phyloP scores from a whole-genome alignment of 1,140 invertebrate species.

The Phymastichus coffea region DNA sequence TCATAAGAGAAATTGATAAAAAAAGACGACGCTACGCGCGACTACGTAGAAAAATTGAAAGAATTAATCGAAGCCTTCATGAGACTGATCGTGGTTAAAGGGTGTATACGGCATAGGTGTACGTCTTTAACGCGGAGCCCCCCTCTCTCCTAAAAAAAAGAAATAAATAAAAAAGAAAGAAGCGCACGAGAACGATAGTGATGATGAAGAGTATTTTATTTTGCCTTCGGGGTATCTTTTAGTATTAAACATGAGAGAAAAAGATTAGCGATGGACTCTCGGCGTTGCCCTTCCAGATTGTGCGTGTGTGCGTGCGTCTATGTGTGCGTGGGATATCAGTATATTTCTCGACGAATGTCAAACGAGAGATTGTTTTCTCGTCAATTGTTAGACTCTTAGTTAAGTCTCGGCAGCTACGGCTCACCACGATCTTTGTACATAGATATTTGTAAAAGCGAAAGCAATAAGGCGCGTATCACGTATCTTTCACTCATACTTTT shows the following conservation, averaged over 20 bases:
- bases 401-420: slow-evolving; percentile 19
- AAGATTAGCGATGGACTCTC: slow-evolving; percentile 34
- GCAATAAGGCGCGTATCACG: slow-evolving; percentile 31
- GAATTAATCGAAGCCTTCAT: slow-evolving; percentile 49
- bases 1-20: too few relatives aligned
- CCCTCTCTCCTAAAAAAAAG: slow-evolving; percentile 5
- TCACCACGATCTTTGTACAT: slow-evolving; percentile 40
- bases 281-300: slow-evolving; percentile 29
- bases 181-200: too few relatives aligned
- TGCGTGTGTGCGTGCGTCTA: too few relatives aligned
- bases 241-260: not conserved
- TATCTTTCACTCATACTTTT: too few relatives aligned
- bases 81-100: slow-evolving; percentile 54
- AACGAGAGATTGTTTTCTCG: too few relatives aligned
- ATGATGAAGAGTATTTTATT: too few relatives aligned
- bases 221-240: too few relatives aligned
- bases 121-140: slow-evolving; percentile 48
- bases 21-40: slow-evolving; percentile 32
- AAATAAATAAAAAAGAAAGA: not conserved
- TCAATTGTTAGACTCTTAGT: too few relatives aligned
- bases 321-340: too few relatives aligned
- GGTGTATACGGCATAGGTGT: slow-evolving; percentile 48
- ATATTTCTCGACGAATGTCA: slow-evolving; percentile 5
- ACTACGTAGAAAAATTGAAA: too few relatives aligned
- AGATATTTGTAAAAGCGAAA: slow-evolving; percentile 46